phyloP scores from a whole-genome alignment of 2,797 vertebrate species.

The Brachyalestes nurse region DNA sequence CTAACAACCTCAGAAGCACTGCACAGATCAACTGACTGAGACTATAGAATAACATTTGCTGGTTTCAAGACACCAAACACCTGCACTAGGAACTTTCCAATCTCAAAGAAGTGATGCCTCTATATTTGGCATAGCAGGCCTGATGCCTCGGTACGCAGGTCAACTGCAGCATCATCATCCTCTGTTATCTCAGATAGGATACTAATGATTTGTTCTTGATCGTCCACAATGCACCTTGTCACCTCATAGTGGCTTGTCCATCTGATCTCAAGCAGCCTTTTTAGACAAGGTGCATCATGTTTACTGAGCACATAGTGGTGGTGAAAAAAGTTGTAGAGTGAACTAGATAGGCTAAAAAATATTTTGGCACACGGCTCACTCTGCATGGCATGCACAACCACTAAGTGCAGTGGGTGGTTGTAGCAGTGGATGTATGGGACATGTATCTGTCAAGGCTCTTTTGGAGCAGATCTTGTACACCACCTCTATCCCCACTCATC shows the following conservation, averaged over 20 bases:
- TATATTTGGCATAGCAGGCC: neutral
- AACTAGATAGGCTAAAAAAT: conserved; percentile 23
- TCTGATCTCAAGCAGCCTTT: conserved; percentile 22
- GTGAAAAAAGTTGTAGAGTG: conserved; percentile 36
- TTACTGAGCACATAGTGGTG: conserved; percentile 32
- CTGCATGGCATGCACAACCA: conserved; percentile 31
- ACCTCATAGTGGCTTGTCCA: conserved; percentile 23
- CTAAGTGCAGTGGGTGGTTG: conserved; percentile 5
- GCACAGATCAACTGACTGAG: no score
- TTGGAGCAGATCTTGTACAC: conserved; percentile 37
- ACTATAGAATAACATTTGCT: no score
- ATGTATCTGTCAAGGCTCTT: conserved; percentile 5
- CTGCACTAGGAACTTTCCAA: conserved; percentile 17
- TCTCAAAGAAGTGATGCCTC: conserved; percentile 18
- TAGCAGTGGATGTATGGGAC: conserved; percentile 18
- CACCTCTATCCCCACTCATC: neutral
- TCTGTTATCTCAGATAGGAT: conserved; percentile 32
- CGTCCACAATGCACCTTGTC: conserved; percentile 1
- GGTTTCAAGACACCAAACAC: no score
- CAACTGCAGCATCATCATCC: conserved; percentile 25
- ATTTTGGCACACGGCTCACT: conserved; percentile 12
- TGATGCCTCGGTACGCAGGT: neutral
- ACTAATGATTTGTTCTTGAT: conserved; percentile 12
- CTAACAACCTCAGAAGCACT: no score
- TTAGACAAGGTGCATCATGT: conserved; percentile 18